A percentile compares a stretch with the other conserved stretches of the same genome.
phyloP scores from a whole-genome alignment of 2,888 invertebrate genomes.

The Nysson spinosus region DNA sequence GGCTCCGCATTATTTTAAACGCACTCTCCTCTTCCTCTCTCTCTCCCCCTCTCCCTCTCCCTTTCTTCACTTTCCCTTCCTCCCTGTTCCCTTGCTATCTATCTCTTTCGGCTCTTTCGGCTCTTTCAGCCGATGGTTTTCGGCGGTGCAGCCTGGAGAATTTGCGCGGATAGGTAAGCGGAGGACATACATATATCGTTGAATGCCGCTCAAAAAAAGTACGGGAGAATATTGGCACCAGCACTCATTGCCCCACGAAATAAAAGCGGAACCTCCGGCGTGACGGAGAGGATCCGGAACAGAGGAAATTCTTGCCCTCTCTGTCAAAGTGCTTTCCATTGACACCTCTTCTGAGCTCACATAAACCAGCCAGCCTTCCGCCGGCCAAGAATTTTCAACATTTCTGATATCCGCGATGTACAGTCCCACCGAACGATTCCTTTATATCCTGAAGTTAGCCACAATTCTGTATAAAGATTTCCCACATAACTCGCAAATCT shows the following conservation, averaged over 20 bases:
- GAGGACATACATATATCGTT: constrained; percentile 66
- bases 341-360: too few relatives aligned
- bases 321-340: constrained; percentile 55
- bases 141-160: constrained; percentile 36
- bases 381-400: too few relatives aligned
- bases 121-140: constrained; percentile 33
- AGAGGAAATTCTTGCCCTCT: constrained; percentile 25
- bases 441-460: too few relatives aligned
- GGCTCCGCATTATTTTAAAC: constrained; percentile 64
- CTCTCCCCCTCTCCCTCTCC: constrained; percentile 2
- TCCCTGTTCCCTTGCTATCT: background rate
- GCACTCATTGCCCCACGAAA: too few relatives aligned
- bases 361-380: too few relatives aligned
- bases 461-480: too few relatives aligned
- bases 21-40: constrained; percentile 33
- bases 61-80: constrained; percentile 1
- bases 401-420: too few relatives aligned
- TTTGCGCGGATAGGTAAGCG: constrained; percentile 39
- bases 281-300: constrained; percentile 28
- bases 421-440: too few relatives aligned
- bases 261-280: constrained; percentile 11
- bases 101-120: constrained; percentile 11
- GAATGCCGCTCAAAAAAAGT: constrained; percentile 50
- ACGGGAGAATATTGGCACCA: constrained; percentile 32
- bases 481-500: too few relatives aligned